Evolutionary conservation across 2,888 invertebrate genomes (phyloP).

Genomic region (Branchipolynoe longqiensis): DNA sequence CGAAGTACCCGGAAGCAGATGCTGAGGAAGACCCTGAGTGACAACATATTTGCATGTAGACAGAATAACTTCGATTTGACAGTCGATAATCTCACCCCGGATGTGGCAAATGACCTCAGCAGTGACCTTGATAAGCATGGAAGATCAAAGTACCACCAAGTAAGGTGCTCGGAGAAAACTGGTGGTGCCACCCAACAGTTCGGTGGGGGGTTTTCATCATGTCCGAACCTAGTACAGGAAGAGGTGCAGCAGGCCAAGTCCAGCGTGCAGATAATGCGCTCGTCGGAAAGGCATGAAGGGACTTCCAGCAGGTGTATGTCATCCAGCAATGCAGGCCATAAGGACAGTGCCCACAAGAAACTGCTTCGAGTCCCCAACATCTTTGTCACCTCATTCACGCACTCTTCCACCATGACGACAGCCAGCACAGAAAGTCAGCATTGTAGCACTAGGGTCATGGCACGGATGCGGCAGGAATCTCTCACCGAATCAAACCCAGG

Average conservation of each 20-base stretch:
- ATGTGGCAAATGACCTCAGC: neutral
- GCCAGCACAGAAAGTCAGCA: too few species aligned
- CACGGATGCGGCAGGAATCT: neutral
- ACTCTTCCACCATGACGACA: neutral
- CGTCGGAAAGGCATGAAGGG: neutral
- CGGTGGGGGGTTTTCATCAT: constrained; percentile 18
- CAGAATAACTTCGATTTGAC: neutral
- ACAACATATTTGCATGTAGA: neutral
- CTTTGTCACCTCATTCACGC: constrained; percentile 54
- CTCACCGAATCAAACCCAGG: neutral
- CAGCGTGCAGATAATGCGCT: neutral
- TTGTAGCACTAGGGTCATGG: too few species aligned
- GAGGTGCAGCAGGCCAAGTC: neutral
- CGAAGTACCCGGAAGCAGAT: neutral
- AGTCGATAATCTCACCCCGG: constrained; percentile 5
- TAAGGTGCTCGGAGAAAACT: neutral
- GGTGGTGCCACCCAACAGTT: neutral
- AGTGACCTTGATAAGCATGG: neutral
- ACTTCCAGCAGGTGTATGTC: neutral
- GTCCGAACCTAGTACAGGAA: constrained; percentile 49
- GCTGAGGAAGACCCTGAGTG: constrained; percentile 26
- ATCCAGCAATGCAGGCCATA: neutral
- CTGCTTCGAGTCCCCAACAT: constrained; percentile 48
- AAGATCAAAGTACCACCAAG: neutral
- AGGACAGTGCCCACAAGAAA: neutral